Evolutionary conservation across 2,888 invertebrate species (phyloP).

Genomic region (Phaonia tiefii): DNA sequence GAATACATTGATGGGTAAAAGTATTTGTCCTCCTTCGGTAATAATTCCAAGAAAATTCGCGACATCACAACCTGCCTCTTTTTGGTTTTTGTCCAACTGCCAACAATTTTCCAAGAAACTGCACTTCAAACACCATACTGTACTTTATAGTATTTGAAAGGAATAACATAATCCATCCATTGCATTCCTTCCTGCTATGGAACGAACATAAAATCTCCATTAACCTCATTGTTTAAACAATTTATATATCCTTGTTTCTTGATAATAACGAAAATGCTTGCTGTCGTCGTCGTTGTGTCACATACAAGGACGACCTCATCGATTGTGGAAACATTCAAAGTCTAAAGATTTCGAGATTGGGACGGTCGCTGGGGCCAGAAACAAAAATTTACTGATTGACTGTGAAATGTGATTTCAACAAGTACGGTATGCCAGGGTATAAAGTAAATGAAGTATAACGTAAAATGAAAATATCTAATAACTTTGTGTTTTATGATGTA

Average conservation of each 20-base stretch:
- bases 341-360: neutral
- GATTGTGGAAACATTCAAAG: neutral
- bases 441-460: too few species aligned
- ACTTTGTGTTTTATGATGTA: too few species aligned
- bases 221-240: constrained; percentile 47
- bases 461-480: too few species aligned
- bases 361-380: neutral
- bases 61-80: too few species aligned
- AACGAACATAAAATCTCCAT: constrained; percentile 52
- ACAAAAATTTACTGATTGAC: too few species aligned
- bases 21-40: too few species aligned
- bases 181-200: constrained; percentile 2
- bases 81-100: neutral
- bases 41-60: too few species aligned
- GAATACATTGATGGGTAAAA: too few species aligned
- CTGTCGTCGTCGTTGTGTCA: neutral
- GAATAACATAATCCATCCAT: constrained; percentile 7
- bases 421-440: too few species aligned
- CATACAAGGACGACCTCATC: neutral
- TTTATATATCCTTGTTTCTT: neutral
- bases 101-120: constrained; percentile 35
- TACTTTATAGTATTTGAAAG: neutral
- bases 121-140: constrained; percentile 30
- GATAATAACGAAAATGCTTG: neutral
- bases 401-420: too few species aligned